Evolutionary conservation across 2,888 invertebrate genomes (phyloP), one percentile per base, ranked within the genome.

Genomic region (Mylabris sibirica): DNA sequence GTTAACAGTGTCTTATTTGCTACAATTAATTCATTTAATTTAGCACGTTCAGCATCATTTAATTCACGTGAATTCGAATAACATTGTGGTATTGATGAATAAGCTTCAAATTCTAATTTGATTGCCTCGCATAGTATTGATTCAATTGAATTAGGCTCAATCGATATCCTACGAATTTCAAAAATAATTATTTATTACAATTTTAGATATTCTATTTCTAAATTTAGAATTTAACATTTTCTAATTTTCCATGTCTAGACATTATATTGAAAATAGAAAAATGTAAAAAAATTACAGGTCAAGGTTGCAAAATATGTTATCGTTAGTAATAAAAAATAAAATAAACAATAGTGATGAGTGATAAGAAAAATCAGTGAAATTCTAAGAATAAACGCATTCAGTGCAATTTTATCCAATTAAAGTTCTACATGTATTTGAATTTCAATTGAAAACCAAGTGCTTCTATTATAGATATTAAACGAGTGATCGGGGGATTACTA

Each of bases 41-140:
- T 95, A 49, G 93, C 92, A 75, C 91, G 87, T 82, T 96, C 96
- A n/a, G 93, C 91, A 84, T 92, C 92, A 79, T 93, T 93, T 24
- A 94, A 87, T 79, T 91, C 91, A 69, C 91, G 86, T 0, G 90
- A 90, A 6, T 88, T 89, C 3, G 88, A 89, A 75, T 87, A 88
- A 74, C 87, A 88, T 60, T 87, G 85, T 34, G 89, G 88, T 65
- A 80, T 76, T 26, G 81, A 76, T 0, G 90, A 88, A 79, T 91
- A 92, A 0, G 92, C 90, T 77, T 93, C 93, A 81, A 92, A 95
- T 84, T 96, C 95, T 69, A 95, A 85, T 77, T 93, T 93, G 73
- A 95, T 95, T 9, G 95, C 95, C 79, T 95, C 93, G 70, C 92
- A 93, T 44, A 95, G 85, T 77, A 95, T 94, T 0, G 94, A 92